Conservation (phyloP, 64 coral and sea anemone species). For the Montipora foliosa region DNA sequence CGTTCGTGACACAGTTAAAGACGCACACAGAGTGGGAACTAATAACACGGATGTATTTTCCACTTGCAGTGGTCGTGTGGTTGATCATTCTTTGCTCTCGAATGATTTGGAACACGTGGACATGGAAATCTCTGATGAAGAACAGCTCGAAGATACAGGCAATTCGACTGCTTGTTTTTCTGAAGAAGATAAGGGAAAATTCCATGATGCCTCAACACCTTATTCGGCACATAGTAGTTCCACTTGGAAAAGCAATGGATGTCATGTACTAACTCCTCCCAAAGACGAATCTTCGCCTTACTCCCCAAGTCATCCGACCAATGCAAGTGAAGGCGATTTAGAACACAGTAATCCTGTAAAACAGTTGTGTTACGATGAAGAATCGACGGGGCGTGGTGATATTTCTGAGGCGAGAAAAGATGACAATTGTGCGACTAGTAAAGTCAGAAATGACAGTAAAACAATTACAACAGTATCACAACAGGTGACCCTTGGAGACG, state of each 20-base stretch:
- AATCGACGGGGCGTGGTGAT: neutral
- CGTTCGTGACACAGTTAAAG: neutral
- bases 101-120: constrained; percentile 8
- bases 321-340: neutral
- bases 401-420: neutral
- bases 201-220: neutral
- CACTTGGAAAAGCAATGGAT: neutral
- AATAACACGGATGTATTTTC: neutral
- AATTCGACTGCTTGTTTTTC: neutral
- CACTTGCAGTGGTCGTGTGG: too few relatives aligned
- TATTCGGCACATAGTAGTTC: constrained; percentile 12
- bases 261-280: neutral
- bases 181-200: neutral
- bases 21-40: neutral
- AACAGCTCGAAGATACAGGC: neutral
- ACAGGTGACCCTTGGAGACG: neutral
- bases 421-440: neutral
- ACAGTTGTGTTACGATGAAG: neutral
- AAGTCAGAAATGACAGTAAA: neutral
- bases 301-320: constrained; percentile 45
- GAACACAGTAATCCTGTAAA: neutral
- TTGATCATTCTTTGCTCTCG: too few relatives aligned
- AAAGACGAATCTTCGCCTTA: constrained; percentile 6
- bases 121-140: constrained; percentile 23
- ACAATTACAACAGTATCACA: neutral